These are phyloP conservation scores for Drosophila nigricruria DNA, from an alignment of 2,888 invertebrate genomes.

Conservation along the genomic window DNA sequence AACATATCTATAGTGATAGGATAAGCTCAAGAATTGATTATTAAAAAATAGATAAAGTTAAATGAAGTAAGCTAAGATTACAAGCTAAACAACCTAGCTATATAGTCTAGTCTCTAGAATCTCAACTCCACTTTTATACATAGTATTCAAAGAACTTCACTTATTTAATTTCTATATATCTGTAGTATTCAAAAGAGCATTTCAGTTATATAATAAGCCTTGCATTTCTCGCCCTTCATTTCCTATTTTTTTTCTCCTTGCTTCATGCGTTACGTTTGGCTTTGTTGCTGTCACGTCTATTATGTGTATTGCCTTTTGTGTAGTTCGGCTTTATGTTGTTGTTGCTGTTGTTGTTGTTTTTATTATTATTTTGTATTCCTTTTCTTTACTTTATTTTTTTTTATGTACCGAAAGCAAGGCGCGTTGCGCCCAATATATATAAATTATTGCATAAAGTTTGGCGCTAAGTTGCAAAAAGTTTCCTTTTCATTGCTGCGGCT, in stretches of 20 bases:
- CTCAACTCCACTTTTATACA: not conserved
- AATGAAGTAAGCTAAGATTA: not conserved
- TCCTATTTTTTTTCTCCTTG: not conserved
- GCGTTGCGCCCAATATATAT: slow-evolving; percentile 73
- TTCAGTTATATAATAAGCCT: slow-evolving; percentile 13
- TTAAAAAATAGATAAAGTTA: not conserved
- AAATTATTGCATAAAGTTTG: slow-evolving; percentile 83
- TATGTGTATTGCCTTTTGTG: slow-evolving; percentile 73
- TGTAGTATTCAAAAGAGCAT: slow-evolving; percentile 35
- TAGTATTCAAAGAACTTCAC: not conserved
- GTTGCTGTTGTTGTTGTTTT: slow-evolving; percentile 16
- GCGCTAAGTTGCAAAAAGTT: slow-evolving; percentile 83
- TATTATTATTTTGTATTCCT: slow-evolving; percentile 40
- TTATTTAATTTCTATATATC: not conserved
- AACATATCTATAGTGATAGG: too few species aligned
- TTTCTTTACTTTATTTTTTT: slow-evolving; percentile 27
- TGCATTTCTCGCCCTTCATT: not conserved
- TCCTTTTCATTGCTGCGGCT: slow-evolving; percentile 78
- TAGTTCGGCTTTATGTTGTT: slow-evolving; percentile 54
- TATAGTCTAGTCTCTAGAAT: not conserved
- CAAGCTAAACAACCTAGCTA: not conserved
- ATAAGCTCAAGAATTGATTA: not conserved
- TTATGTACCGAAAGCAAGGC: slow-evolving; percentile 26
- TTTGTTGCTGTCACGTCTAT: slow-evolving; percentile 52
- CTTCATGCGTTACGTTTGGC: slow-evolving; percentile 47